Base-by-base conservation (phyloP, 2,888 invertebrate species). In the Tenthredo livida region DNA sequence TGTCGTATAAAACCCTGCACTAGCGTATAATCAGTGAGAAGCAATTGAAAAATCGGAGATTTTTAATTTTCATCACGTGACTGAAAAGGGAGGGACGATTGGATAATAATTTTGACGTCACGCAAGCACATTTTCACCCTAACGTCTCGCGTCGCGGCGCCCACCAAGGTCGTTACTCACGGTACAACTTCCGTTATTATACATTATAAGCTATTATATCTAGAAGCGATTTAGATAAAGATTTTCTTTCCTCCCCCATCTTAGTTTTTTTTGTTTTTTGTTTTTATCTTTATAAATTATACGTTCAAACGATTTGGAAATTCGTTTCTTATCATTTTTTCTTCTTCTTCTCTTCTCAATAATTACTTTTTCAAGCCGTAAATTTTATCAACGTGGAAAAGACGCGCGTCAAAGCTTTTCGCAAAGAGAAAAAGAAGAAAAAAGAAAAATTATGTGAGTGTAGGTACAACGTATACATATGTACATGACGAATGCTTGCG, bases 321-420 rank as follows among this genome's bases (percentile, higher is more conserved):
- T 21, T 84, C 40, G 37, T 65, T 21, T 47, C 47, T 73, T 40
- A 50, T 61, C 29, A 29, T 29, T 29, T 58, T n/a, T 37, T 21
- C 70, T 37, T 25, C n/a, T 21, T 29, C 4, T 40, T 58, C 29
- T 37, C 50, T 47, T 10, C 29, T n/a, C 50, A 15, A n/a, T 29
- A 54, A 43, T 33, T 12, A 21, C 33, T 84, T 84, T 72, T 85
- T 47, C 29, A 72, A 77, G 54, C 72, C 70, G 72, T 84, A 78
- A 86, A 86, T 87, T 87, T 87, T 85, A n/a, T n/a, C 54, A n/a
- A n/a, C n/a, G n/a, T n/a, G 17, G n/a, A n/a, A 54, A 54, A 17
- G 54, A 54, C 29, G 29, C 29, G 29, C 29, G 29, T 29, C 29
- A 29, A 29, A 29, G 29, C 29, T 1, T 29, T 29, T 2, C 1